These are phyloP conservation scores for Squalus acanthias DNA, from an alignment of 2,797 vertebrate species.

Conservation along the genomic window DNA sequence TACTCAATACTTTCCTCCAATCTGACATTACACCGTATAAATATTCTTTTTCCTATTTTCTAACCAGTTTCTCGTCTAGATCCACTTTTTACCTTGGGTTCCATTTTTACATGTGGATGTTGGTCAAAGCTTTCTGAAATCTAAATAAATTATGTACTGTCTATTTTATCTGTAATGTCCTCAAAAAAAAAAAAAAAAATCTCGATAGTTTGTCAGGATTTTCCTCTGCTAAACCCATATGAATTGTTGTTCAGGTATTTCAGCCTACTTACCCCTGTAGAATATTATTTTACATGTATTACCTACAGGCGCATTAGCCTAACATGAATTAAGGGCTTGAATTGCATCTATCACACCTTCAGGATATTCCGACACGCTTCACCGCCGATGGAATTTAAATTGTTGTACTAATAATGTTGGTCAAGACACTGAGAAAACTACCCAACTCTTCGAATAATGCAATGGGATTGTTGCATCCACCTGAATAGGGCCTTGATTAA, in stretches of 20 bases:
- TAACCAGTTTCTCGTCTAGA: neutral
- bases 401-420: neutral
- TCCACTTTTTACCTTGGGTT: neutral
- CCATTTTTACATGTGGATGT: neutral
- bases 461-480: neutral
- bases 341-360: neutral
- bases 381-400: neutral
- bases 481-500: neutral
- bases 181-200: neutral
- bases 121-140: neutral
- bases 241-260: neutral
- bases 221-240: neutral
- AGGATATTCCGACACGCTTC: no score
- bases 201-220: neutral
- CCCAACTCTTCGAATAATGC: neutral
- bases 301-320: no score
- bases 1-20: neutral
- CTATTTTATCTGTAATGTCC: no score
- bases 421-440: no score
- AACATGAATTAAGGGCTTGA: neutral
- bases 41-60: neutral
- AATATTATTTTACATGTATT: neutral
- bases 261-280: no score
- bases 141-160: neutral
- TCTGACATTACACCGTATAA: neutral